Evolutionary conservation across 2,797 vertebrate genomes (phyloP).

Genomic region (Falco rusticolus): DNA sequence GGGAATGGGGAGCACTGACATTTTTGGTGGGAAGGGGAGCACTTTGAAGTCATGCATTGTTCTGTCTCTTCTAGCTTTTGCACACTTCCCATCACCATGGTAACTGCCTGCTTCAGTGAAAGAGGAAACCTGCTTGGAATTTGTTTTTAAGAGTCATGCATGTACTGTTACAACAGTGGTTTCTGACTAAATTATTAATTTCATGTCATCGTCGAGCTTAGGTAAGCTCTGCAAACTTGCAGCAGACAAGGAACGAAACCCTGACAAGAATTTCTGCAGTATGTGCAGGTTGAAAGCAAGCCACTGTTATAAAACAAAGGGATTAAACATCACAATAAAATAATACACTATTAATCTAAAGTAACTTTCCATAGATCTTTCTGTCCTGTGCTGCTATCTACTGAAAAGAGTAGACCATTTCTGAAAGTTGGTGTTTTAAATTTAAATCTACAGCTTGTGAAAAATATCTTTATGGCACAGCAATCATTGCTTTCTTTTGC

Average conservation of each 20-base stretch:
- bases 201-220: background rate
- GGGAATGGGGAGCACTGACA: background rate
- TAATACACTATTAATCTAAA: background rate
- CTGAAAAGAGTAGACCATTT: background rate
- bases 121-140: constrained; percentile 60
- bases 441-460: background rate
- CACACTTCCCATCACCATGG: constrained; percentile 60
- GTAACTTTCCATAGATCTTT: background rate
- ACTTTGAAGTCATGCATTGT: constrained; percentile 62
- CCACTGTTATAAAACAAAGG: background rate
- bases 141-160: constrained; percentile 33
- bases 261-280: background rate
- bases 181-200: constrained; percentile 62
- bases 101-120: constrained; percentile 47
- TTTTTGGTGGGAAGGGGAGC: constrained; percentile 45
- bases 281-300: background rate
- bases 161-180: background rate
- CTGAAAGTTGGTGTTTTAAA: background rate
- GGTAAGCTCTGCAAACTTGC: background rate
- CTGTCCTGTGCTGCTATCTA: background rate
- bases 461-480: background rate
- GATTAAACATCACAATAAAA: background rate
- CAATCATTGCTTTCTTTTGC: background rate
- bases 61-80: constrained; percentile 39
- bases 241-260: background rate